Evolutionary conservation across 2,113 vertebrate genomes (phyloP).

Genomic region (Gopherus flavomarginatus): DNA sequence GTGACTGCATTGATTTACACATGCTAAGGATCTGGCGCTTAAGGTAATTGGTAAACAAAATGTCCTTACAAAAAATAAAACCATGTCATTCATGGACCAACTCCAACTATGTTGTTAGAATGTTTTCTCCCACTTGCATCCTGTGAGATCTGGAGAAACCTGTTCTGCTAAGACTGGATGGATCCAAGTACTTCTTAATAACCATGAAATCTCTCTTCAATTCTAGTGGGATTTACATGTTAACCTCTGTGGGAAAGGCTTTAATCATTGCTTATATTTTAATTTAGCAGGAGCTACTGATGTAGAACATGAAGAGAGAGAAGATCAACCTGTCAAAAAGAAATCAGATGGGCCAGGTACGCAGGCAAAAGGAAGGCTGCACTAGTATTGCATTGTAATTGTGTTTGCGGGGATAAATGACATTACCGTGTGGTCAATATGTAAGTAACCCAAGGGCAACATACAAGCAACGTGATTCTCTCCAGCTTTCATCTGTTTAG

Average conservation of each 20-base stretch:
- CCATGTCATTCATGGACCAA: background rate
- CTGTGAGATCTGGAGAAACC: background rate
- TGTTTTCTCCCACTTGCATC: background rate
- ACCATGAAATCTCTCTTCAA: background rate
- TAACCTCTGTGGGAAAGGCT: background rate
- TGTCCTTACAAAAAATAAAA: background rate
- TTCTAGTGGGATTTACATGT: background rate
- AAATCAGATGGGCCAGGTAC: conserved; percentile 87
- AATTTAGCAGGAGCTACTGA: conserved; percentile 69
- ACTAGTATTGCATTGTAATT: background rate
- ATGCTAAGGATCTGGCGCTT: background rate
- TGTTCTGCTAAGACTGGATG: background rate
- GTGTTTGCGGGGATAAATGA: background rate
- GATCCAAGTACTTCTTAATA: background rate
- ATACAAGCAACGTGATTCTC: background rate
- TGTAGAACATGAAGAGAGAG: conserved; percentile 78
- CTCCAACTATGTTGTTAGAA: accelerated
- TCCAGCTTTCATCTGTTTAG: background rate
- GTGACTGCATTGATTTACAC: background rate
- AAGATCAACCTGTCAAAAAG: conserved; percentile 80
- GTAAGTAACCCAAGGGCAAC: background rate
- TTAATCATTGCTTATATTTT: background rate
- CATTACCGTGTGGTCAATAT: accelerated
- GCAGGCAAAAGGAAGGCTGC: background rate
- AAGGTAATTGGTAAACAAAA: background rate